phyloP scores from a whole-genome alignment of 1,140 invertebrate species.

The Heliothis subflexa region DNA sequence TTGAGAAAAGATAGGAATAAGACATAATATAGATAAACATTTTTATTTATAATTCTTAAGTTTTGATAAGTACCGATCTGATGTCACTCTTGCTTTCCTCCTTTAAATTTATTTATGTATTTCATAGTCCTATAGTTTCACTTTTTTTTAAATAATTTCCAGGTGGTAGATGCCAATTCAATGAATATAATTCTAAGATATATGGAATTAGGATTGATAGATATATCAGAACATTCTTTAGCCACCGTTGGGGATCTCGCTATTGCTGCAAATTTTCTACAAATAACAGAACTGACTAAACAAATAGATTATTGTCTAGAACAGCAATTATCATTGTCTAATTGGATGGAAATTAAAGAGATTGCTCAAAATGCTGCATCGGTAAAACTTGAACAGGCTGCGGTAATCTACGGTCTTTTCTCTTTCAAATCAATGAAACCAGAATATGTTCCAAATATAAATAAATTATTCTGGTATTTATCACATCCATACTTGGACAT shows the following conservation, averaged over 20 bases:
- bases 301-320: conserved; percentile 76
- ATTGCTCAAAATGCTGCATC: conserved; percentile 71
- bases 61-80: too few relatives aligned
- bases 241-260: conserved; percentile 65
- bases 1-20: too few relatives aligned
- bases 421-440: conserved; percentile 74
- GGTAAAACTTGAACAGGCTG: conserved; percentile 63
- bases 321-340: conserved; percentile 61
- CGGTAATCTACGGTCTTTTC: conserved; percentile 67
- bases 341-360: conserved; percentile 70
- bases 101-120: too few relatives aligned
- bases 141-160: conserved; percentile 43
- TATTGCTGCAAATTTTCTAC: conserved; percentile 72
- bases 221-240: conserved; percentile 68
- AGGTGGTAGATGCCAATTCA: conserved; percentile 73
- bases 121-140: too few relatives aligned
- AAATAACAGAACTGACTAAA: conserved; percentile 77
- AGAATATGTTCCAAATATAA: conserved; percentile 66
- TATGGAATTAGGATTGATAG: conserved; percentile 74
- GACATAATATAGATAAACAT: too few relatives aligned
- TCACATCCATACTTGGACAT: conserved; percentile 75
- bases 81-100: too few relatives aligned
- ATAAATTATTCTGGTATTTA: conserved; percentile 76
- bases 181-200: conserved; percentile 75
- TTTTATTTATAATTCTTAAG: too few relatives aligned